These are phyloP conservation scores for Liopterus haemorrhoidalis DNA, from an alignment of 2,888 invertebrate species.

Conservation along the genomic window DNA sequence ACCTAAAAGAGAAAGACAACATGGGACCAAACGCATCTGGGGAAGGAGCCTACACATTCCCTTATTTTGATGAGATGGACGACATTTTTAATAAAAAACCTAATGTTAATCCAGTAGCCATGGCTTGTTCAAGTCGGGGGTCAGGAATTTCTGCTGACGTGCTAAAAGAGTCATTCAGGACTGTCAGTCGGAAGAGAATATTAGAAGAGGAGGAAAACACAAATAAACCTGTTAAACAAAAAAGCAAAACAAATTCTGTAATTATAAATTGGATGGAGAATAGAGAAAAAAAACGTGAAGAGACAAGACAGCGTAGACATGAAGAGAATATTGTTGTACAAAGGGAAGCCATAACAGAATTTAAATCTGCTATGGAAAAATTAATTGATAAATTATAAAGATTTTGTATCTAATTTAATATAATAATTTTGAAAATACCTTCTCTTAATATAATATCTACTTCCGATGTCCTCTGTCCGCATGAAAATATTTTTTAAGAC, in stretches of 20 bases:
- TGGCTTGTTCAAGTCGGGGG: background rate
- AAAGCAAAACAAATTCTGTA: background rate
- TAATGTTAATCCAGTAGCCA: background rate
- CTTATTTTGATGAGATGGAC: background rate
- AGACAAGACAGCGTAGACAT: background rate
- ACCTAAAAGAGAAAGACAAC: background rate
- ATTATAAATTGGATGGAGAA: background rate
- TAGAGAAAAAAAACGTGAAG: background rate
- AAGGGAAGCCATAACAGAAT: background rate
- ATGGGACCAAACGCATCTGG: conserved; percentile 3
- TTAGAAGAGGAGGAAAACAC: background rate
- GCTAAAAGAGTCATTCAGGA: no score
- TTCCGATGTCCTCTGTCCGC: no score
- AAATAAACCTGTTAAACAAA: background rate
- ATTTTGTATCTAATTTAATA: background rate
- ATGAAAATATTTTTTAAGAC: no score
- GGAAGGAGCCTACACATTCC: background rate
- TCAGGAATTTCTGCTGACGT: no score
- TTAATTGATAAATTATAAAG: background rate
- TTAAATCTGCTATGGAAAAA: background rate
- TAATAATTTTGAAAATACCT: no score
- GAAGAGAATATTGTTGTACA: background rate
- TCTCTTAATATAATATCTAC: no score
- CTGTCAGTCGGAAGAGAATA: no score
- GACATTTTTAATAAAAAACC: background rate